Evolutionary conservation across 1,140 invertebrate species (phyloP).

Genomic region (Gonatopus flavifemur): DNA sequence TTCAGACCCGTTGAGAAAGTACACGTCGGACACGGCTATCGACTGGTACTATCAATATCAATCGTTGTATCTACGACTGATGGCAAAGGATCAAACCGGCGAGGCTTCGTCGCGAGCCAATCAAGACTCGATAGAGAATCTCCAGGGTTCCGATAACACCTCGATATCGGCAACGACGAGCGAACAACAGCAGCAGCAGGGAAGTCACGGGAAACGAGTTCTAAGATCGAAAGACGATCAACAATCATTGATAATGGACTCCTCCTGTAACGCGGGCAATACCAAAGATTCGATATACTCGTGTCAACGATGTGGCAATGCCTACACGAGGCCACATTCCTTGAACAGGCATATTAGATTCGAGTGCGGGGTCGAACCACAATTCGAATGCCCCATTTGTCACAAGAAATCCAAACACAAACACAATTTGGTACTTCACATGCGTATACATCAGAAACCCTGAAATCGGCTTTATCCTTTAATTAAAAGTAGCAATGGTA

Average conservation of each 20-base stretch:
- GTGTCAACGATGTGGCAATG: constrained; percentile 62
- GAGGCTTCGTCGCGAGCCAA: background rate
- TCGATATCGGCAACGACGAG: too few relatives aligned
- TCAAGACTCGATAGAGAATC: background rate
- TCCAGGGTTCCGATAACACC: background rate
- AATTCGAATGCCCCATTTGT: constrained; percentile 63
- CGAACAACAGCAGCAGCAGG: background rate
- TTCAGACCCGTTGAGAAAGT: constrained; percentile 35
- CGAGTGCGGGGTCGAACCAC: constrained; percentile 67
- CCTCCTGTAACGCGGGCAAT: too few relatives aligned
- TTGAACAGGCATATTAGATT: constrained; percentile 67
- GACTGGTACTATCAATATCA: constrained; percentile 45
- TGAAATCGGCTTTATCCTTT: constrained; percentile 28
- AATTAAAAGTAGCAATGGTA: too few relatives aligned
- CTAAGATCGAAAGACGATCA: background rate
- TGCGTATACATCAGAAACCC: constrained; percentile 60
- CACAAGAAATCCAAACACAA: constrained; percentile 65
- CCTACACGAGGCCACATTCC: constrained; percentile 63
- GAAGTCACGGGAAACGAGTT: background rate
- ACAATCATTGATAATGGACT: too few relatives aligned
- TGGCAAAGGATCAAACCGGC: constrained; percentile 33
- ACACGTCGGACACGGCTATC: constrained; percentile 31
- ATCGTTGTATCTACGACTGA: constrained; percentile 35
- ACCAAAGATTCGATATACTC: constrained; percentile 28
- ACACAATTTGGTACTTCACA: constrained; percentile 60